A percentile compares a stretch with the other conserved stretches of the same genome.
Evolutionary conservation across 2,797 vertebrate genomes (phyloP).

Genomic region (Bovichtus variegatus): DNA sequence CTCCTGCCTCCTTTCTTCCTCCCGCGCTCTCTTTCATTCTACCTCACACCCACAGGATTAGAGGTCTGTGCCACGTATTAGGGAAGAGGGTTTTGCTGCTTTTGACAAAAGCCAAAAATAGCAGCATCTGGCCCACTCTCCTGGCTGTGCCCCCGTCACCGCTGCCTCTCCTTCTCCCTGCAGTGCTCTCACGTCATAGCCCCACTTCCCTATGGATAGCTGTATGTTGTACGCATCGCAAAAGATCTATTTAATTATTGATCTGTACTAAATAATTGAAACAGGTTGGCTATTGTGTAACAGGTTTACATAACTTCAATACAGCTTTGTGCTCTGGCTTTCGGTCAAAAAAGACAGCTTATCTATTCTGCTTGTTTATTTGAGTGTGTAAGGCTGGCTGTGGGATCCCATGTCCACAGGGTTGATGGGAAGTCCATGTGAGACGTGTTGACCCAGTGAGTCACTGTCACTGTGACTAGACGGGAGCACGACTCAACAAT

Average conservation of each 20-base stretch:
- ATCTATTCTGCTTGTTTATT: constrained; percentile 60
- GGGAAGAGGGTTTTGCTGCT: constrained; percentile 76
- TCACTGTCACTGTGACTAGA: constrained; percentile 43
- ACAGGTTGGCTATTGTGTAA: constrained; percentile 76
- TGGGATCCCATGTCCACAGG: constrained; percentile 44
- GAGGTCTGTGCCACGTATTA: constrained; percentile 79
- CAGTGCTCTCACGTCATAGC: constrained; percentile 62
- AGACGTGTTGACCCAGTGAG: constrained; percentile 57
- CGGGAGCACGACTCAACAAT: constrained; percentile 24
- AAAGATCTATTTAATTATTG: constrained; percentile 73
- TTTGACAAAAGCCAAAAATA: constrained; percentile 85
- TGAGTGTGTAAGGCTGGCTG: constrained; percentile 48
- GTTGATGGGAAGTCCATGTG: constrained; percentile 53
- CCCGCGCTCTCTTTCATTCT: constrained; percentile 75
- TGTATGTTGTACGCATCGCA: constrained; percentile 53
- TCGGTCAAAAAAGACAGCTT: constrained; percentile 48
- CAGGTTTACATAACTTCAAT: constrained; percentile 74
- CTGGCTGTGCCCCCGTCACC: constrained; percentile 55
- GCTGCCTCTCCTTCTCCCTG: constrained; percentile 47
- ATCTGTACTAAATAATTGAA: constrained; percentile 75
- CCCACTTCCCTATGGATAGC: constrained; percentile 51
- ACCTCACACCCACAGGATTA: constrained; percentile 83
- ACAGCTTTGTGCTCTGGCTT: constrained; percentile 47
- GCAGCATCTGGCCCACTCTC: constrained; percentile 77
- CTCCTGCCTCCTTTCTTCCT: constrained; percentile 74